phyloP scores from a whole-genome alignment of 2,888 invertebrate genomes.

The Drepanosiphum platanoidis region DNA sequence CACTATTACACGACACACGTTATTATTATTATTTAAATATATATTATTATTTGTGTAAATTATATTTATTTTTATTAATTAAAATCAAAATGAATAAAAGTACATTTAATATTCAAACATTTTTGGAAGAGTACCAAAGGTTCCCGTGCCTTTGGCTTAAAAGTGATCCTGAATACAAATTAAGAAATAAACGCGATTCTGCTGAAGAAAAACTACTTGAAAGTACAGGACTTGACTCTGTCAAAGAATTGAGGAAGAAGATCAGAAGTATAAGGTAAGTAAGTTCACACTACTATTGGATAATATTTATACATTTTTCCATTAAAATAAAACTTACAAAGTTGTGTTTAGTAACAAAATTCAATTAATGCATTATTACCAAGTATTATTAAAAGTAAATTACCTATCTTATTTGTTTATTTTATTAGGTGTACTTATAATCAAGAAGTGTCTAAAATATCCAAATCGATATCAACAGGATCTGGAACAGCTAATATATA shows the following conservation, averaged over 20 bases:
- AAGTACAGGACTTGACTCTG: neutral
- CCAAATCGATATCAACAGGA: neutral
- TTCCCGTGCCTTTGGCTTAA: neutral
- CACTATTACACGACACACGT: neutral
- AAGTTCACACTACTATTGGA: neutral
- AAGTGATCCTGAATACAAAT: constrained; percentile 14
- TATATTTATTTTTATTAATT: constrained; percentile 6
- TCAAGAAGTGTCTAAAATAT: neutral
- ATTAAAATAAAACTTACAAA: neutral
- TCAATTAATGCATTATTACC: constrained; percentile 6
- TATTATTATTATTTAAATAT: constrained; percentile 4
- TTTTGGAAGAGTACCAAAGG: constrained; percentile 29
- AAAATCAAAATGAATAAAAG: constrained; percentile 10
- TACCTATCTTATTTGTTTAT: no score
- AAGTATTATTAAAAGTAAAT: constrained; percentile 24
- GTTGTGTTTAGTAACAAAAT: constrained; percentile 21
- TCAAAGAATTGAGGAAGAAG: constrained; percentile 24
- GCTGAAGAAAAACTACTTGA: constrained; percentile 27
- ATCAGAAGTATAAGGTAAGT: constrained; percentile 22
- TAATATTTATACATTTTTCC: neutral
- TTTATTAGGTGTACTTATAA: constrained; percentile 37
- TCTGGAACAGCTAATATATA: constrained; percentile 4
- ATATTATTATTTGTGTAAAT: constrained; percentile 19
- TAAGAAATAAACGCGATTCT: constrained; percentile 4
- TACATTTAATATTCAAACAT: constrained; percentile 1